Evolutionary conservation across 2,888 invertebrate species (phyloP), one percentile per base, ranked within the genome.

Genomic region (Lycaena phlaeas): DNA sequence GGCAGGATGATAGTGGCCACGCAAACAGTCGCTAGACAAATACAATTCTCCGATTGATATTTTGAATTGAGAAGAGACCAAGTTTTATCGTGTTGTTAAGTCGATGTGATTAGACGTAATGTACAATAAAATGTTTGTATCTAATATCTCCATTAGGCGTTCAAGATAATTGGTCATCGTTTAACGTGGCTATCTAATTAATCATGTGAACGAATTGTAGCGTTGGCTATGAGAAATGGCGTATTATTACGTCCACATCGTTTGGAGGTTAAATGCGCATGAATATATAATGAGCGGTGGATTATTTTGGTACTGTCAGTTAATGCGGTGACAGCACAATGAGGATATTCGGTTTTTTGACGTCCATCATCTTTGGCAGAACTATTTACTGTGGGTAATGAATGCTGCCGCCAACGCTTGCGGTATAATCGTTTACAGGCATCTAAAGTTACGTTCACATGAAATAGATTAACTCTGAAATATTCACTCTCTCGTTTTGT

Each of bases 231-330:
- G 57, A 61, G 61, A 64, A 60, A 62, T 59, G 60, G 53, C 53
- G 65, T 63, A 64, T 67, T 68, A 68, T 69, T 58, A 59, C 61
- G 60, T 59, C 59, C 62, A 64, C 66, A 65, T 62, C 64, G 59
- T 69, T 71, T 69, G 54, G 64, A 65, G 60, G 63, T 66, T 71
- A 71, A 75, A 74, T 75, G 72, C 66, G 61, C 64, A 68, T 71
- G 72, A 70, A 72, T 75, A 68, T 69, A 70, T 63, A 77, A 71
- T 70, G 69, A 69, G 73, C 76, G 68, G 73, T 66, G 67, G 70
- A 76, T 74, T 81, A 78, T 76, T 78, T 75, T 72, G 73, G 70
- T 76, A 71, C 74, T 77, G 81, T 77, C 77, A 73, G 74, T 75
- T 73, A 69, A 68, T 63, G 52, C 59, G 71, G 68, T 76, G 81